These are phyloP conservation scores for Ochropacha duplaris DNA, from an alignment of 2,888 invertebrate species.

Conservation along the genomic window DNA sequence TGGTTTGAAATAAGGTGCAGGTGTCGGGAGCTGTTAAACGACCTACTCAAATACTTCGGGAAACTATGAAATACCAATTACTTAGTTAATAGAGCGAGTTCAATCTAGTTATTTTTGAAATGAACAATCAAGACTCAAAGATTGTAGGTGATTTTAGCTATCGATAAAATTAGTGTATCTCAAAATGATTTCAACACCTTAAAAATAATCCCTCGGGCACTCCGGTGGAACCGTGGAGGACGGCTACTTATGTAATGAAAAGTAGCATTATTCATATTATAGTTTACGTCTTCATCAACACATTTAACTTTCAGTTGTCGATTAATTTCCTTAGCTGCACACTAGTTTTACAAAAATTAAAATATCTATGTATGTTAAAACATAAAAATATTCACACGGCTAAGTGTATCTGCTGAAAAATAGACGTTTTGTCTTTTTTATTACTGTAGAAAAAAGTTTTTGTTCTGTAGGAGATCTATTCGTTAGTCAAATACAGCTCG, in stretches of 20 bases:
- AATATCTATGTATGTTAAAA: too few species aligned
- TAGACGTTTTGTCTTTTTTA: neutral
- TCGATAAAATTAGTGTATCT: too few species aligned
- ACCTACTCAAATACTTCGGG: slow-evolving; percentile 19
- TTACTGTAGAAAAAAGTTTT: neutral
- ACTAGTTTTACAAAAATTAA: neutral
- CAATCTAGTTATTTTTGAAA: neutral
- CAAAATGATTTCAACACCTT: too few species aligned
- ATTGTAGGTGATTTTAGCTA: too few species aligned
- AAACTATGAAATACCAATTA: slow-evolving; percentile 7
- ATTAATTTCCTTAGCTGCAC: too few species aligned
- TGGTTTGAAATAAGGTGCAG: slow-evolving; percentile 32
- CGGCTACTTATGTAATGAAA: too few species aligned
- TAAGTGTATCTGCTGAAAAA: neutral
- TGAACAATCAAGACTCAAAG: neutral
- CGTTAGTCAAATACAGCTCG: neutral
- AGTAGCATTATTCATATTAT: too few species aligned
- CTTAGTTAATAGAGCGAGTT: neutral
- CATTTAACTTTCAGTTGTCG: too few species aligned
- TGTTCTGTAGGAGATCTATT: neutral
- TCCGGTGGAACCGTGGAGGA: too few species aligned
- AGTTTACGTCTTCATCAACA: too few species aligned
- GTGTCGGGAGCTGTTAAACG: slow-evolving; percentile 24
- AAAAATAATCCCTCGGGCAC: too few species aligned
- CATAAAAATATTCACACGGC: too few species aligned